phyloP scores from a whole-genome alignment of 2,888 invertebrate genomes.

The Scotopteryx bipunctaria region DNA sequence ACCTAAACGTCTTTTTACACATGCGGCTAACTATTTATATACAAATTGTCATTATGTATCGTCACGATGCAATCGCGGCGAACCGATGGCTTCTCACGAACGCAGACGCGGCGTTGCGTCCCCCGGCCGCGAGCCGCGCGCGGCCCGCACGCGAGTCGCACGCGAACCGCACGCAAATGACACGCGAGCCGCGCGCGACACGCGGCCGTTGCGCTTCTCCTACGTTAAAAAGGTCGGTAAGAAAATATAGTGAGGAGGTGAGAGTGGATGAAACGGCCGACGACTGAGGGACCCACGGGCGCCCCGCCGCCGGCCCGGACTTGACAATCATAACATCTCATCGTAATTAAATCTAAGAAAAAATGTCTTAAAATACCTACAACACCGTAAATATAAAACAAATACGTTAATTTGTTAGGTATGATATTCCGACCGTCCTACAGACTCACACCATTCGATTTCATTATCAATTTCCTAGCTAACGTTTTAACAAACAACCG shows the following conservation, averaged over 20 bases:
- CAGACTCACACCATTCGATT: conserved; percentile 81
- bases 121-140: conserved; percentile 43
- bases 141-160: conserved; percentile 68
- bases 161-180: neutral
- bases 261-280: conserved; percentile 76
- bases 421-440: conserved; percentile 81
- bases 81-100: conserved; percentile 83
- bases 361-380: conserved; percentile 83
- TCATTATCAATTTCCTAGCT: conserved; percentile 84
- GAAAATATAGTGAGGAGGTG: conserved; percentile 83
- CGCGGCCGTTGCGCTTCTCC: conserved; percentile 80
- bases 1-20: conserved; percentile 71
- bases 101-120: conserved; percentile 54
- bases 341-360: conserved; percentile 83
- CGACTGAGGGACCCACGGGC: conserved; percentile 60
- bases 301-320: conserved; percentile 69
- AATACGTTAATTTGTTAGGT: conserved; percentile 83
- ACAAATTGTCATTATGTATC: conserved; percentile 71
- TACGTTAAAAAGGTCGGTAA: conserved; percentile 80
- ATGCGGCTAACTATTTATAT: conserved; percentile 82
- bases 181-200: conserved; percentile 56
- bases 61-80: conserved; percentile 78
- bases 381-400: conserved; percentile 84
- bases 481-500: conserved; percentile 80
- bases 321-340: conserved; percentile 80